Percentiles rank a stretch among this genome's conserved stretches.
phyloP scores from a whole-genome alignment of 2,888 invertebrate species.

The Gasteruption jaculator region DNA sequence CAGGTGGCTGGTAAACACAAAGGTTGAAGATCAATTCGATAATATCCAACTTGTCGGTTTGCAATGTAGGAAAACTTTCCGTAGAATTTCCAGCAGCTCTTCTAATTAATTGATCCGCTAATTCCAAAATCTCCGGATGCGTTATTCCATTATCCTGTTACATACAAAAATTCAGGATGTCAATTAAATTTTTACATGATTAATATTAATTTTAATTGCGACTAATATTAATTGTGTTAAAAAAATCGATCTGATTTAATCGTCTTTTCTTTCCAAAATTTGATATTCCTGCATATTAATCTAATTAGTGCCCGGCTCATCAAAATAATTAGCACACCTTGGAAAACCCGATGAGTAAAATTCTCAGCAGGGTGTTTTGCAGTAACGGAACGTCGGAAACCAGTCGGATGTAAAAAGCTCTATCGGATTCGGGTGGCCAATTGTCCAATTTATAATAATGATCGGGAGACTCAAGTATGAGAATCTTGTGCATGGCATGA shows the following conservation, averaged over 20 bases:
- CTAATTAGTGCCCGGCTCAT: no score
- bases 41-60: constrained; percentile 77
- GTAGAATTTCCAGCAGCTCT: constrained; percentile 75
- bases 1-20: constrained; percentile 88
- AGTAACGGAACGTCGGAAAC: constrained; percentile 85
- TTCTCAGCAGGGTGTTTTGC: constrained; percentile 77
- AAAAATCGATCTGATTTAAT: no score
- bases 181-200: constrained; percentile 10
- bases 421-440: constrained; percentile 91
- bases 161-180: constrained; percentile 1
- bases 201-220: neutral
- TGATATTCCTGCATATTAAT: no score
- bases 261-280: no score
- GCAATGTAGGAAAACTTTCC: constrained; percentile 68
- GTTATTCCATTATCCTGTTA: constrained; percentile 74
- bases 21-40: constrained; percentile 87
- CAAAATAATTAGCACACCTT: constrained; percentile 55
- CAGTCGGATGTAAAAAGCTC: constrained; percentile 71
- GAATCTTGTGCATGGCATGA: constrained; percentile 73
- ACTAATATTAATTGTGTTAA: constrained; percentile 5
- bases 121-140: constrained; percentile 79
- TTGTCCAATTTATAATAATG: constrained; percentile 78
- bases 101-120: constrained; percentile 79
- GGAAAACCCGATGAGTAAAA: constrained; percentile 77
- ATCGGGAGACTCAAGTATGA: constrained; percentile 74